Evolutionary conservation across 2,113 vertebrate species (phyloP).

Genomic region (Isichthys henryi): DNA sequence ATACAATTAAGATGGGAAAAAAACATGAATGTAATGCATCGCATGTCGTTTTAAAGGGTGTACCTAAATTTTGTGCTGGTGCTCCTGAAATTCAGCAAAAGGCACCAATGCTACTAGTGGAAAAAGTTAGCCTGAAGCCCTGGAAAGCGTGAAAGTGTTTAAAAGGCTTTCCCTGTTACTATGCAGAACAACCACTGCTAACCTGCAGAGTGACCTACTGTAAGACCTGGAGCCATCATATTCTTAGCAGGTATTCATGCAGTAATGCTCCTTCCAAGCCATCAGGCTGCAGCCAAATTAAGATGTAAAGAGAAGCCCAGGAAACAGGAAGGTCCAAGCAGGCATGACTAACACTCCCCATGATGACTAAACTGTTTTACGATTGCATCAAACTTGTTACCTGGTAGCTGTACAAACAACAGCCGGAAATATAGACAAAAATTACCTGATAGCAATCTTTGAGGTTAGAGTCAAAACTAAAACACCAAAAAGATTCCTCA

Average conservation of each 20-base stretch:
- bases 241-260: background rate
- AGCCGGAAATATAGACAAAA: background rate
- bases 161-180: background rate
- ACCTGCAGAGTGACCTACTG: background rate
- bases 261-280: background rate
- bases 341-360: background rate
- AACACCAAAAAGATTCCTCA: background rate
- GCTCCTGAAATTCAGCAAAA: no score
- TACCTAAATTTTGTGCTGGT: no score
- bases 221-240: background rate
- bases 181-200: background rate
- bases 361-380: background rate
- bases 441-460: background rate
- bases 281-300: no score
- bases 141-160: background rate
- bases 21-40: no score
- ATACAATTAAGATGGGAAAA: no score
- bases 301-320: background rate
- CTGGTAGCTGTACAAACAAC: background rate
- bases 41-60: no score
- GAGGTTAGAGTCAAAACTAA: background rate
- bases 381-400: background rate
- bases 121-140: no score
- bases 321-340: background rate
- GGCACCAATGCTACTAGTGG: no score